These are phyloP conservation scores for Hexactinellida sp. DNA, from an alignment of 37 sponge, comb jelly and placozoan genomes.

Conservation along the genomic window DNA sequence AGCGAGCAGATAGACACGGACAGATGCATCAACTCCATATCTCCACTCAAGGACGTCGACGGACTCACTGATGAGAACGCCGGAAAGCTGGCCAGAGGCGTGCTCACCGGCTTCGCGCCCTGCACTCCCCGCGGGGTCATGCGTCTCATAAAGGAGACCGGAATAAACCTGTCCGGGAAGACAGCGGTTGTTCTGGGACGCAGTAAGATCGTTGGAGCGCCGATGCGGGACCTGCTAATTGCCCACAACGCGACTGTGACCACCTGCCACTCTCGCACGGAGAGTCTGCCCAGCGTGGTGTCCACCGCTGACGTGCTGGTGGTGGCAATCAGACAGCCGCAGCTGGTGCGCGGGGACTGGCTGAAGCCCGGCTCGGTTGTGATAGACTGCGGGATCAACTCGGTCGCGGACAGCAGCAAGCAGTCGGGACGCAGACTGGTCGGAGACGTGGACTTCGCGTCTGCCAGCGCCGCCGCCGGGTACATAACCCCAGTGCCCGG, in stretches of 20 bases:
- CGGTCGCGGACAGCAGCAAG: constrained; percentile 69
- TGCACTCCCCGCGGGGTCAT: constrained; percentile 91
- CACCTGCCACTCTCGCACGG: constrained; percentile 71
- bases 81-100: constrained; percentile 51
- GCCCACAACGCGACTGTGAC: constrained; percentile 75
- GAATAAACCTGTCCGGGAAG: constrained; percentile 50
- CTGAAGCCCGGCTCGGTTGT: constrained; percentile 89
- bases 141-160: constrained; percentile 67
- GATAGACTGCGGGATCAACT: constrained; percentile 92
- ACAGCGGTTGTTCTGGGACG: constrained; percentile 76
- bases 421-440: constrained; percentile 65
- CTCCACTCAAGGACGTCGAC: constrained; percentile 74
- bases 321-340: constrained; percentile 60
- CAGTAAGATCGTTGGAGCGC: constrained; percentile 87
- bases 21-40: constrained; percentile 58
- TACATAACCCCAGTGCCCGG: constrained; percentile 96
- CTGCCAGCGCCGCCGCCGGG: constrained; percentile 53
- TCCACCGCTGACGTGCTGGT: constrained; percentile 75
- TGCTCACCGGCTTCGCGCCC: constrained; percentile 50
- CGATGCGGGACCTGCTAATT: constrained; percentile 62
- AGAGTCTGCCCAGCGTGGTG: constrained; percentile 31
- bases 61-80: constrained; percentile 77
- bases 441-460: constrained; percentile 81
- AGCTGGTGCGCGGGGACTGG: constrained; percentile 75
- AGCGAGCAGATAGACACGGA: constrained; percentile 32